Percentiles rank a stretch among this genome's conserved stretches.
These are phyloP conservation scores for Picathartes gymnocephalus DNA, from an alignment of 2,113 vertebrate genomes.

Conservation along the genomic window DNA sequence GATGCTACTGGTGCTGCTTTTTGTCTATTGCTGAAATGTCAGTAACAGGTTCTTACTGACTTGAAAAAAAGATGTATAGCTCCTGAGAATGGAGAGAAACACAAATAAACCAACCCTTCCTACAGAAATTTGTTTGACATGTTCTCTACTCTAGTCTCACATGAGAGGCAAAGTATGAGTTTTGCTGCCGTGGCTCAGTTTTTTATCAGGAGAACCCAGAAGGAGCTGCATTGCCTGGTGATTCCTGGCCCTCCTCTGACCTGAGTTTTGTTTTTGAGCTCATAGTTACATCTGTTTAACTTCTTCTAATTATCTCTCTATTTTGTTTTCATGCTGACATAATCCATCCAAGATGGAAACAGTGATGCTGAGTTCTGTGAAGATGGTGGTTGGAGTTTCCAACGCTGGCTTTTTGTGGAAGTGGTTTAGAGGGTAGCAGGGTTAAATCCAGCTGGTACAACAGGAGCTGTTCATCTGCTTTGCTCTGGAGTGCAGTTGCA, in stretches of 20 bases:
- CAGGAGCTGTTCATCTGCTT: conserved; percentile 10
- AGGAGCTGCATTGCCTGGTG: neutral
- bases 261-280: neutral
- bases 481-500: neutral
- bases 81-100: neutral
- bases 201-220: neutral
- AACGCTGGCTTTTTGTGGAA: neutral
- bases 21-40: neutral
- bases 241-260: neutral
- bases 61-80: neutral
- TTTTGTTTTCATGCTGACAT: neutral
- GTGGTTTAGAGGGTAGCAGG: neutral
- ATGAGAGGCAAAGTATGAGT: neutral
- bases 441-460: neutral
- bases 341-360: fast-evolving
- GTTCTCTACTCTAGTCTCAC: neutral
- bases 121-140: neutral
- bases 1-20: neutral
- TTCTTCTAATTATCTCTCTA: neutral
- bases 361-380: neutral
- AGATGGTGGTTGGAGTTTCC: neutral
- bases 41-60: neutral
- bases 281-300: neutral
- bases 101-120: neutral
- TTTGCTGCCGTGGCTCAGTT: neutral